A percentile compares a stretch with the other conserved stretches of the same genome.
Conservation (phyloP, 2,797 vertebrate species). For the Pogonophryne albipinna region DNA sequence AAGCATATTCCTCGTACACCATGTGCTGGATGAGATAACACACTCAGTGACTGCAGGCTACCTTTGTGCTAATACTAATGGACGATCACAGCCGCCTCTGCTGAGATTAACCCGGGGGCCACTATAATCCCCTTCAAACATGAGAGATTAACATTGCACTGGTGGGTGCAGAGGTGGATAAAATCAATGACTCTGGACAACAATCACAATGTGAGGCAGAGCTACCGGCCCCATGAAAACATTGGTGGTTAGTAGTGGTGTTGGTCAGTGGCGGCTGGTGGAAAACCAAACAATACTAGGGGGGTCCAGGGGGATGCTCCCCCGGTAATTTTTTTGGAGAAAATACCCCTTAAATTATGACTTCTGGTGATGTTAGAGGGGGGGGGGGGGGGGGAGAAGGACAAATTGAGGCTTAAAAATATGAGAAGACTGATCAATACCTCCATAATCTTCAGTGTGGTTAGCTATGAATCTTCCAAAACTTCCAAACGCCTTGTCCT, state of each 20-base stretch:
- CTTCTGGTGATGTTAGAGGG: too few species aligned
- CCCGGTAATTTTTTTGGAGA: too few species aligned
- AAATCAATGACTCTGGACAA: conserved; percentile 56
- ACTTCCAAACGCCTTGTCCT: too few species aligned
- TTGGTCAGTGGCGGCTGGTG: neutral
- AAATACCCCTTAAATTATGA: too few species aligned
- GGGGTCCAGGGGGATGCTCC: too few species aligned
- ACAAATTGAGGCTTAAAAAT: too few species aligned
- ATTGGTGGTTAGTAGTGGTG: neutral
- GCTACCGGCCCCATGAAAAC: neutral
- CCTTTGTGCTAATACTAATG: conserved; percentile 65
- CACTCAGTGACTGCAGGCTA: conserved; percentile 23
- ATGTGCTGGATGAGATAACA: conserved; percentile 70
- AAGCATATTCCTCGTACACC: conserved; percentile 52
- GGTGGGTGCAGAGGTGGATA: conserved; percentile 12
- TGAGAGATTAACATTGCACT: conserved; percentile 59
- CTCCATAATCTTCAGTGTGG: too few species aligned
- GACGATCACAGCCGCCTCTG: conserved; percentile 42
- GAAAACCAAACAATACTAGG: too few species aligned
- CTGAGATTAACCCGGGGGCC: conserved; percentile 65
- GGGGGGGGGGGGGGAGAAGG: too few species aligned
- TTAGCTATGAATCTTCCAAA: too few species aligned
- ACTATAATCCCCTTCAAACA: conserved; percentile 60
- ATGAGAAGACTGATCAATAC: too few species aligned
- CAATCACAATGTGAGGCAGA: neutral